Base-by-base conservation (phyloP, 2,888 invertebrate genomes). In the Nomada flava region DNA sequence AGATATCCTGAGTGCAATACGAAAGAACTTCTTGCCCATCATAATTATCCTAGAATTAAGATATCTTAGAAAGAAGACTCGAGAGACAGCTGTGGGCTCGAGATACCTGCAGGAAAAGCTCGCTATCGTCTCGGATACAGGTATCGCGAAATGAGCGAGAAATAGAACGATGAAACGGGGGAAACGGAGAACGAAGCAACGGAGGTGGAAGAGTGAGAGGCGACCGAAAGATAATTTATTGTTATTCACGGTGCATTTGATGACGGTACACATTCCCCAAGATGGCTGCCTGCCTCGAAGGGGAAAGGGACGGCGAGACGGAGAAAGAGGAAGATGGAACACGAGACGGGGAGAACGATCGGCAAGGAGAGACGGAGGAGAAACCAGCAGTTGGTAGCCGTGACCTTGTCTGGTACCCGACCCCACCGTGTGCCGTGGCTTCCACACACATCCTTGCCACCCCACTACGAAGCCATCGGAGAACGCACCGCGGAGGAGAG, bases 331-430 rank as follows among this genome's bases (percentile, higher is more conserved):
- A 20, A 26, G n/a, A 50, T 18, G 50, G 60, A 74, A 69, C 55
- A 65, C 57, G 59, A 47, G 55, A 63, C 53, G 62, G 73, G 68
- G 57, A 47, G 26, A 64, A 42, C 69, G 53, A 50, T 7, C 36
- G 7, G 36, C 23, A 9, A 23, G 42, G 67, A 62, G 52, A 63
- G 62, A 72, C 59, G 47, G 70, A 72, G 79, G 79, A 79, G 86
- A 86, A 86, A 88, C 83, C 85, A 88, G 90, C 88, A 83, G 89
- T 90, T 90, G 91, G 91, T 90, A 93, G 91, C 92, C 93, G 91
- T 93, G 93, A 93, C 93, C 93, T 93, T 93, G 93, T 93, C 93
- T 92, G 92, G 90, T 90, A 87, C 88, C 90, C 87, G 86, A 84
- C 88, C 87, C 89, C 90, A 89, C 88, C 83, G 86, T 87, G 79